Percentiles rank a stretch among this genome's conserved stretches.
phyloP scores from a whole-genome alignment of 2,797 vertebrate genomes.

The Eidolon dupreanum region DNA sequence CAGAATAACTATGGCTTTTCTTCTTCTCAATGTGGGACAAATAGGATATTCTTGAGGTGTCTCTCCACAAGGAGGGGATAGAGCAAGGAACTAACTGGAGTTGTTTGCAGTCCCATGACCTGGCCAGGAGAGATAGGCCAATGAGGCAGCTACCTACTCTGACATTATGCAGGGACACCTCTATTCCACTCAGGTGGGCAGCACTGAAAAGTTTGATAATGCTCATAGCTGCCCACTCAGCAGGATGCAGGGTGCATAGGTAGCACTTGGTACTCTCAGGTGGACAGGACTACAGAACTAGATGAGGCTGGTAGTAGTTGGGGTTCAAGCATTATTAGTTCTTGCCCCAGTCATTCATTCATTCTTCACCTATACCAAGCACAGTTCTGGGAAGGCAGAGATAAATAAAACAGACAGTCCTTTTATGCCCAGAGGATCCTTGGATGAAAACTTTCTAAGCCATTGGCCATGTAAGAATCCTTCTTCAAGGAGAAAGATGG shows the following conservation, averaged over 20 bases:
- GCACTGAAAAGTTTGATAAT: background rate
- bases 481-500: background rate
- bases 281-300: background rate
- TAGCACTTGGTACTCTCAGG: background rate
- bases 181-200: background rate
- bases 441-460: background rate
- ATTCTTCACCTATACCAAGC: background rate
- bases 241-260: background rate
- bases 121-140: background rate
- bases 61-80: background rate
- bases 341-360: background rate
- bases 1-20: background rate
- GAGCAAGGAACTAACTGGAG: background rate
- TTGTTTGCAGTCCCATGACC: background rate
- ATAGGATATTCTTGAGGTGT: background rate
- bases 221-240: background rate
- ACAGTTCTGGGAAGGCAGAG: background rate
- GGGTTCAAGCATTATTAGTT: background rate
- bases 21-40: background rate
- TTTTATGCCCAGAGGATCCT: background rate
- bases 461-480: background rate
- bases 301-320: no score
- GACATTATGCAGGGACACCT: background rate
- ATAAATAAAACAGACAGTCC: background rate
- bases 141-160: background rate